Conservation (phyloP, 2,113 vertebrate genomes). For the Spilogale gracilis region DNA sequence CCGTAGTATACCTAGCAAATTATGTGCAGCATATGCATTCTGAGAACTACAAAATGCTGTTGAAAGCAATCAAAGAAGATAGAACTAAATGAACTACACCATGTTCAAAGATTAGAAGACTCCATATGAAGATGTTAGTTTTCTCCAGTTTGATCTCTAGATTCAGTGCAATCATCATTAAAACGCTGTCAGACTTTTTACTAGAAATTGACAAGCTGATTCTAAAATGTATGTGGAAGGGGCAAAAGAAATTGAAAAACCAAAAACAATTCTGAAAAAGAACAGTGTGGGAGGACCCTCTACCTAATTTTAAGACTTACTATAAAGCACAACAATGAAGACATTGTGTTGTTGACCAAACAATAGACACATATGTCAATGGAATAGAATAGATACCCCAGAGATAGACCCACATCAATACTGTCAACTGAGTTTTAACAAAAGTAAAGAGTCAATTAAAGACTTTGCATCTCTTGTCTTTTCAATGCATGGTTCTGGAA, state of each 20-base stretch:
- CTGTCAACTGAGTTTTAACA: not conserved
- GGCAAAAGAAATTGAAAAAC: not conserved
- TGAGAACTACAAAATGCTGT: not conserved
- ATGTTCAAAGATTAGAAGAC: not conserved
- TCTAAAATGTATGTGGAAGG: not conserved
- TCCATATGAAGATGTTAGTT: not conserved
- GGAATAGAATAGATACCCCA: not conserved
- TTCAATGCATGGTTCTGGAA: not conserved
- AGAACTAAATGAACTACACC: not conserved
- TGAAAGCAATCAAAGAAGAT: not conserved
- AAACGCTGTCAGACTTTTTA: not conserved
- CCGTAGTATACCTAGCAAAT: not conserved
- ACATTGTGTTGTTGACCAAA: not conserved
- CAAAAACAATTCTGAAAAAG: not conserved
- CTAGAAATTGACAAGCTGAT: not conserved
- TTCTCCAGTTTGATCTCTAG: not conserved
- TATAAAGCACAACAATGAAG: not conserved
- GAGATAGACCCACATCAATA: not conserved
- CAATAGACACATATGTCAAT: not conserved
- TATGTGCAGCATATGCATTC: not conserved
- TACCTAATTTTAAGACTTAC: not conserved
- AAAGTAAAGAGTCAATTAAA: not conserved
- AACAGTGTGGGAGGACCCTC: not conserved
- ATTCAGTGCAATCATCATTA: not conserved
- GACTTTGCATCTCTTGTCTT: slow-evolving; percentile 4